Base-by-base conservation (phyloP, 2,888 invertebrate genomes). In the Lasioglossum malachurum region DNA sequence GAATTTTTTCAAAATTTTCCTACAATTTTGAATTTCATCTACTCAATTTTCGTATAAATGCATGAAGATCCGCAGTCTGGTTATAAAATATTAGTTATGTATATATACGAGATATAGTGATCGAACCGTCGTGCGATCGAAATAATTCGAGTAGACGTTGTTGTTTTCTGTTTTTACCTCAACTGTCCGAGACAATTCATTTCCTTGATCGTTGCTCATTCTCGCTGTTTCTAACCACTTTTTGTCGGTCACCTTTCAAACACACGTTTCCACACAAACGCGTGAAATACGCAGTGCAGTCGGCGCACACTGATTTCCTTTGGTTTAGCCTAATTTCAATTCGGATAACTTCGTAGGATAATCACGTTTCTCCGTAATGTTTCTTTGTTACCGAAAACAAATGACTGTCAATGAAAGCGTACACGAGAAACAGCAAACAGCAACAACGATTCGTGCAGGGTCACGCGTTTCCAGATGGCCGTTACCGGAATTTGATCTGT, bases 131-230 rank as follows among this genome's bases (percentile, higher is more conserved):
- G 35, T 41, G 2, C 0, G 0, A 46, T 5, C 14, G 7, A n/a
- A 35, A 72, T 46, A 73, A 53, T 41, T 31, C 31, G 53, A 69
- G 7, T 31, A 35, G 53, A 41, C 23, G 53, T 69, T 57, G 27
- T 35, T 60, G 19, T 16, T 53, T 35, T 67, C 67, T 69, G 16
- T 27, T 79, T 67, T 91, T 89, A 93, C 95, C 92, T 95, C 94
- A 46, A 86, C 89, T 35, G 92, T 90, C 88, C 93, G 93, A 60
- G 91, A 90, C 10, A 92, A 82, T 75, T 94, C 94, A 46, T 91
- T 93, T 79, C 86, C 91, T 88, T 93, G 93, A 87, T 94, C 93
- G 88, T 94, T 93, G 82, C 94, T 95, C 95, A 95, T 95, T 79
- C 86, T 94, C 78, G 83, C 83, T 83, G 35, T 44, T 81, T 78